Evolutionary conservation across 1,140 invertebrate genomes (phyloP), one percentile per base, ranked within the genome.

Genomic region (Steinernema feltiae): DNA sequence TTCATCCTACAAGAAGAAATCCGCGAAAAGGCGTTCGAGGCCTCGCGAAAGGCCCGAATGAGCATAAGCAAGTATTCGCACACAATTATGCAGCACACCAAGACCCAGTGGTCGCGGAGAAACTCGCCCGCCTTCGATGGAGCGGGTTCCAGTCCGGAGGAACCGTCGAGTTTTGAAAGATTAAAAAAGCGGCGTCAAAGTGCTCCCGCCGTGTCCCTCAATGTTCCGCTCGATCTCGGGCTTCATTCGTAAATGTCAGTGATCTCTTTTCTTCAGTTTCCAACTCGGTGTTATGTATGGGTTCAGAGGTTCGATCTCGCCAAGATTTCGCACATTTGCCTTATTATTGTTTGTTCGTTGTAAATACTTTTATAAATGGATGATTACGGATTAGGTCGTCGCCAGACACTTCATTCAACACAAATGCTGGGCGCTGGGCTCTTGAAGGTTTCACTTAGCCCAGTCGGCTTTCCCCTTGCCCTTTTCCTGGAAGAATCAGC

Each of bases 1-100:
- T 84, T 84, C 75, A 84, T 85, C 73, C 73, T 84, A 32, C 83
- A 84, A 76, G 83, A 84, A 63, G 82, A 85, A 71, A 84, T 84
- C 53, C 76, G 83, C 30, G 82, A 84, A 21, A 84, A 71, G 75
- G 69, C 48, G 21, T 72, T 72, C 24, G 73, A 80, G 32, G 71
- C 75, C 15, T 83, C 81, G 1, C 77, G 79, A 24, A 81, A 74
- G 72, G 82, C 82, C 15, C 73, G 82, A 48, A 83, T 83, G 80
- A 78, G 73, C 29, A 83, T 83, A 35, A 80, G 73, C 71, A 84
- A 83, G 48, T 83, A 83, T 69, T 83, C 83, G 27, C 81, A 83
- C 53, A 76, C 81, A 27, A 69, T 85, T 17, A 82, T 85, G 79
- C 75, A 83, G 29, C 80, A 85, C 35, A 79, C 83, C 2, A 76